Base-by-base conservation (phyloP, 2,888 invertebrate genomes). In the Hemicrepidius hirtus region DNA sequence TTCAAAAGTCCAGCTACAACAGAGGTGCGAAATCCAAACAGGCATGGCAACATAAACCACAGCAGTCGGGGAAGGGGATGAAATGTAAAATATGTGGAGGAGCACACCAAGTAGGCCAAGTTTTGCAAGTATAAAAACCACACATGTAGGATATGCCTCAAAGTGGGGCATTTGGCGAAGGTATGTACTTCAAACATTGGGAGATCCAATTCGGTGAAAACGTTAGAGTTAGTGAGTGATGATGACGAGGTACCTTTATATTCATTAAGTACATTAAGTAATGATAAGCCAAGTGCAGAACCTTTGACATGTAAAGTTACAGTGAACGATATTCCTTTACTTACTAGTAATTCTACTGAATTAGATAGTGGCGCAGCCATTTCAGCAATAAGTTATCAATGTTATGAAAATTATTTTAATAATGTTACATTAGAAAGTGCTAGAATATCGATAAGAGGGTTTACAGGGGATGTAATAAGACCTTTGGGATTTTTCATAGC, bases 101-200 rank as follows among this genome's bases (percentile, higher is more conserved):
- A 49, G 32, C 21, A 28, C 28, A 28, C 28, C 28, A 28, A 28
- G 4, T 4, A 28, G 28, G 28, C 4, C 28, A 28, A 28, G 28
- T n/a, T 28, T 28, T 73, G 75, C 41, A 67, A 71, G 60, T 72
- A 50, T 60, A 72, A 50, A 53, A 72, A 40, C n/a, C 68, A 70
- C 60, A 44, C 13, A 3, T 74, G 68, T 64, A 64, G 62, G 32
- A 60, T 49, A 12, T 72, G 62, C 65, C 63, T 68, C 41, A 64
- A 55, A 41, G 60, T 65, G 35, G 70, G 68, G 16, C 64, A 57
- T 60, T 55, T 72, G 49, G 46, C 60, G 16, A 28, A 28, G 18
- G 57, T 41, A 13, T 62, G 66, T 68, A 10, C 13, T 28, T 10
- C 7, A 49, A 41, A 18, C 41, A 67, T 21, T 10, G 62, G 21